Evolutionary conservation across 2,797 vertebrate genomes (phyloP), one percentile per base, ranked within the genome.

Genomic region (Muscicapa striata): DNA sequence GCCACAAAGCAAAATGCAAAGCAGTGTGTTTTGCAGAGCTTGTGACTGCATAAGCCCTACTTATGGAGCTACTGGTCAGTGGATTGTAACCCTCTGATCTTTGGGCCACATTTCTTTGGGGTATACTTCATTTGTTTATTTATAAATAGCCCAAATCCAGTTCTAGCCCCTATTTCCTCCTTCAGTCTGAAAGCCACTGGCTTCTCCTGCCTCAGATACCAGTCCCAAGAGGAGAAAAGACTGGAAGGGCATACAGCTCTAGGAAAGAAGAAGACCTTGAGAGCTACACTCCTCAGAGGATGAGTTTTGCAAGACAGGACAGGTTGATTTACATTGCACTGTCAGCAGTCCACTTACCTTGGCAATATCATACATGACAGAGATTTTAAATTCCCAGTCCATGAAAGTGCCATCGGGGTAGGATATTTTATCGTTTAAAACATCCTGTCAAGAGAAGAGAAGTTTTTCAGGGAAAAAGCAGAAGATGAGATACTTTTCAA

Each of bases 351-450:
- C 10, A 20, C 98, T 98, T 97, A 99, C 99, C 98, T 99, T 99
- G 85, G 99, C 99, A 83, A 99, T 99, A 96, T 99, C 99, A 36
- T 99, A 99, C 98, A 99, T 98, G 94, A 99, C 98, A 2, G 99
- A 99, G 95, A 99, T 99, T 97, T 99, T 99, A 97, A 99, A 99
- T 94, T 99, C 99, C 98, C 98, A 98, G 69, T 99, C 99, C 99
- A 99, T 99, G 97, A 99, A 99, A 1, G 98, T 99, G 72, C 98
- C 98, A 11, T 99, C 98, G 24, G 99, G 99, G 85, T 99, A 99
- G 52, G 99, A 99, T 95, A 99, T 99, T 92, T 97, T 98, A 97
- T 99, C 99, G 83, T 98, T 98, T 86, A 99, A 98, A 95, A 99
- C 99, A 93, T 98, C 98, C 99, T 99, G 91, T 52, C 66, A 91